Percentiles rank a stretch among this genome's conserved stretches.
These are phyloP conservation scores for Paratrypauchen microcephalus DNA, from an alignment of 2,797 vertebrate species.

Conservation along the genomic window DNA sequence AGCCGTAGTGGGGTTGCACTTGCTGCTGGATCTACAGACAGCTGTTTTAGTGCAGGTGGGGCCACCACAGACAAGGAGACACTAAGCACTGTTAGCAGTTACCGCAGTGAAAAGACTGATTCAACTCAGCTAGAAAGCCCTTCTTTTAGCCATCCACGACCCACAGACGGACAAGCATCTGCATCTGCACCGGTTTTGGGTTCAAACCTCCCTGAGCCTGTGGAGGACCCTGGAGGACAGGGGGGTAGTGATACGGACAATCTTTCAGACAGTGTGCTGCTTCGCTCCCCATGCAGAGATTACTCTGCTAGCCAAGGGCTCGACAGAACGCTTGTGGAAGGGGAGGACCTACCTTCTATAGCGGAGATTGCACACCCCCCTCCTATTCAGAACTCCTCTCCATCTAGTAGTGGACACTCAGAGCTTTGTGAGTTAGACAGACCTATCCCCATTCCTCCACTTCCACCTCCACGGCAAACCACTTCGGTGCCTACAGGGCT, in stretches of 20 bases:
- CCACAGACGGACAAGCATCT: constrained; percentile 48
- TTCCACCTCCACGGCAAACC: constrained; percentile 78
- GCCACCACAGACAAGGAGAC: constrained; percentile 85
- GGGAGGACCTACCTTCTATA: constrained; percentile 71
- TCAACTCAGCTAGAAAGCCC: constrained; percentile 91
- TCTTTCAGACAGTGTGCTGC: constrained; percentile 83
- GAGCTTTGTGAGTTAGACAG: constrained; percentile 74
- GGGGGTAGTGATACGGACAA: constrained; percentile 84
- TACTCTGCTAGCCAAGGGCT: constrained; percentile 75
- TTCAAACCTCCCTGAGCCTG: constrained; percentile 31
- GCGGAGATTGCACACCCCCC: constrained; percentile 65
- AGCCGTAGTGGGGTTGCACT: constrained; percentile 76
- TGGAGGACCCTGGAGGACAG: constrained; percentile 54
- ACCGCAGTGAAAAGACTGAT: constrained; percentile 89
- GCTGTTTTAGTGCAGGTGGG: constrained; percentile 85
- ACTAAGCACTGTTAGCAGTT: constrained; percentile 87
- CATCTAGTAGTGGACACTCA: constrained; percentile 79
- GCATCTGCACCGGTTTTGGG: constrained; percentile 51
- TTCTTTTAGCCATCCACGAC: constrained; percentile 71
- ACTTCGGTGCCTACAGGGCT: constrained; percentile 78
- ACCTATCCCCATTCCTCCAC: constrained; percentile 69
- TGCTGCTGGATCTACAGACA: constrained; percentile 86
- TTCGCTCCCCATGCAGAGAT: constrained; percentile 82
- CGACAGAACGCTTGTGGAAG: constrained; percentile 81
- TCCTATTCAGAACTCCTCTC: constrained; percentile 76